phyloP scores from a whole-genome alignment of 2,888 invertebrate species.

The Pandemis cinnamomeana region DNA sequence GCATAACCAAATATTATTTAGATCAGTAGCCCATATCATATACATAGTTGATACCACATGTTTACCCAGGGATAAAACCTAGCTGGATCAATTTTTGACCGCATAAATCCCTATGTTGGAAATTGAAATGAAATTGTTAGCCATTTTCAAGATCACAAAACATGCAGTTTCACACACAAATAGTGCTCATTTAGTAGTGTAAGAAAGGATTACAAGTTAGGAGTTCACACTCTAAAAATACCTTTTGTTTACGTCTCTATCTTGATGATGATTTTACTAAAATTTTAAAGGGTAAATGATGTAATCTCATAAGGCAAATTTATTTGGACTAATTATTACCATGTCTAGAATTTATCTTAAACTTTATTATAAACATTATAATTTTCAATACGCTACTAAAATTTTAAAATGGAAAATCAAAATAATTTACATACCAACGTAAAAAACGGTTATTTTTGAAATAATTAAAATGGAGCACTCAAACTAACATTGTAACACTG shows the following conservation, averaged over 20 bases:
- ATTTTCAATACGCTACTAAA: too few species aligned
- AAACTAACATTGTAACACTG: conserved; percentile 31
- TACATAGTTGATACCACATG: too few species aligned
- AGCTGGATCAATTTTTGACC: too few species aligned
- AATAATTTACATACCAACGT: conserved; percentile 10
- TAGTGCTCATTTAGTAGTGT: background rate
- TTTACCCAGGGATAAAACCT: too few species aligned
- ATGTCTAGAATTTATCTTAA: background rate
- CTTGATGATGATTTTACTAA: background rate
- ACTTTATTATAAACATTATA: background rate
- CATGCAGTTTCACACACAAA: too few species aligned
- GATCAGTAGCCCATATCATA: too few species aligned
- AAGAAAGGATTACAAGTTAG: background rate
- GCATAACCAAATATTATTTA: too few species aligned
- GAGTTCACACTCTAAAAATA: conserved; percentile 5
- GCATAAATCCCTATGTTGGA: too few species aligned
- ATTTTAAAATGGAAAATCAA: background rate
- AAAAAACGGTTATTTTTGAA: background rate
- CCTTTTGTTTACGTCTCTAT: background rate
- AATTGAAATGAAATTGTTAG: too few species aligned
- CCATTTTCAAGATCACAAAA: too few species aligned
- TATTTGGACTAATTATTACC: background rate
- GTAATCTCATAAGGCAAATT: background rate
- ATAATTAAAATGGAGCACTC: conserved; percentile 9
- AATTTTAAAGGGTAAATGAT: background rate